phyloP scores from a whole-genome alignment of 2,888 invertebrate species.

The Drosophila testacea region DNA sequence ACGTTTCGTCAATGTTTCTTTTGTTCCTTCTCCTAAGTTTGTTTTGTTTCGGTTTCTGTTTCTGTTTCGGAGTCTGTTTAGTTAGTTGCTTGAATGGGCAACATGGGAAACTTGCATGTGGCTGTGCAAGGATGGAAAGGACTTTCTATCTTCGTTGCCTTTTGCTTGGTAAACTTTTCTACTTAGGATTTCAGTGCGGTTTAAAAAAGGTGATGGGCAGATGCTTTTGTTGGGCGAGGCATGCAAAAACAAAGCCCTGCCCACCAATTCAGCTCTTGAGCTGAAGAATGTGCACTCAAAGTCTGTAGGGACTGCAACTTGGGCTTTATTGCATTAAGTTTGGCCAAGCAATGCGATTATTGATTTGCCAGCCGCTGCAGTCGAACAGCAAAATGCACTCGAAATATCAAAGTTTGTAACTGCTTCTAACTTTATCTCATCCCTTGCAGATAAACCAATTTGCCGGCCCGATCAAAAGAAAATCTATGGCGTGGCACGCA shows the following conservation, averaged over 20 bases:
- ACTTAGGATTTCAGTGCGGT: constrained; percentile 70
- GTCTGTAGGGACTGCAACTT: constrained; percentile 11
- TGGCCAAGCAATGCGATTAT: constrained; percentile 70
- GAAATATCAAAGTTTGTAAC: constrained; percentile 59
- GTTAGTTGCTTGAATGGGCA: constrained; percentile 64
- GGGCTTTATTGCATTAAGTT: constrained; percentile 62
- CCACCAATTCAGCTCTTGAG: constrained; percentile 10
- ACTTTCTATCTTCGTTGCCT: constrained; percentile 24
- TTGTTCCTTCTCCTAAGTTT: constrained; percentile 23
- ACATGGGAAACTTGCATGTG: constrained; percentile 22
- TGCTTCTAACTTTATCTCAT: constrained; percentile 7
- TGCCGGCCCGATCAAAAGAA: constrained; percentile 91
- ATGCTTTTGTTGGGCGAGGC: constrained; percentile 19
- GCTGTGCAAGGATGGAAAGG: constrained; percentile 23
- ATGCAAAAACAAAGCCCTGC: constrained; percentile 50
- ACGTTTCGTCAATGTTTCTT: constrained; percentile 42
- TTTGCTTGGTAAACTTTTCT: constrained; percentile 63
- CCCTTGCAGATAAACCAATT: constrained; percentile 91
- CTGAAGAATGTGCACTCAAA: constrained; percentile 45
- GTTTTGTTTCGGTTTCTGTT: constrained; percentile 23
- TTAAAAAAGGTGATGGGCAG: constrained; percentile 17
- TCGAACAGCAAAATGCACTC: constrained; percentile 74
- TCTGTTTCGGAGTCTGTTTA: constrained; percentile 53
- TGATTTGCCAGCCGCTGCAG: constrained; percentile 61
- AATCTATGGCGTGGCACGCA: constrained; percentile 93